Base-by-base conservation (phyloP, 2,888 invertebrate genomes). In the Leptinotarsa haldemani region DNA sequence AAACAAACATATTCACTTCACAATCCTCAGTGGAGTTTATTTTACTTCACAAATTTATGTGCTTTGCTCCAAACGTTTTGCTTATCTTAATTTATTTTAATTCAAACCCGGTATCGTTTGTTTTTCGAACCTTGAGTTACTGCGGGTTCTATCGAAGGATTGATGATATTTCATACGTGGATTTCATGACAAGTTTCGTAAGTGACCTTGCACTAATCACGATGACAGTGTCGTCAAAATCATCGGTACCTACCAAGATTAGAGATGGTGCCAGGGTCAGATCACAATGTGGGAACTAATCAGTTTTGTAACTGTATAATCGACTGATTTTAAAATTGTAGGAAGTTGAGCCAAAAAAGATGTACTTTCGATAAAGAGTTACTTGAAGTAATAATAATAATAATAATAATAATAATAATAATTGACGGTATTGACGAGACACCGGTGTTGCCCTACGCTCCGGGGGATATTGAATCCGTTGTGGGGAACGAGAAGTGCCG, bases 41-140 rank as follows among this genome's bases (percentile, higher is more conserved):
- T 73, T 73, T 76, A 71, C 64, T 71, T 73, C 58, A 58, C 47
- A 50, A 63, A 76, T 76, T 71, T 76, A 73, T 71, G 73, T 46
- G 40, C 50, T 69, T 65, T 71, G 52, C 67, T 71, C 47, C 63
- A 18, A 64, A 64, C 68, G 69, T 56, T 70, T 74, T 53, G 73
- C 69, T 70, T 52, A 61, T 65, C 66, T 73, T 25, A 73, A 69
- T 70, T 70, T 73, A 74, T 70, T 67, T 74, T 48, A 63, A 74
- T 74, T 70, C 74, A 67, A 67, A 70, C 70, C 74, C 67, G 74
- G 70, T 65, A 69, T 58, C 50, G 40, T 73, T 66, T 67, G 56
- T 67, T 67, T 67, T 52, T 22, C 16, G 61, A 40, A 40, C 61
- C 61, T 61, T 61, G 61, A 61, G n/a, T 25, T 30, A 40, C 61